Evolutionary conservation across 1,140 invertebrate species (phyloP), one percentile per base, ranked within the genome.

Genomic region (Bradysia coprophila): DNA sequence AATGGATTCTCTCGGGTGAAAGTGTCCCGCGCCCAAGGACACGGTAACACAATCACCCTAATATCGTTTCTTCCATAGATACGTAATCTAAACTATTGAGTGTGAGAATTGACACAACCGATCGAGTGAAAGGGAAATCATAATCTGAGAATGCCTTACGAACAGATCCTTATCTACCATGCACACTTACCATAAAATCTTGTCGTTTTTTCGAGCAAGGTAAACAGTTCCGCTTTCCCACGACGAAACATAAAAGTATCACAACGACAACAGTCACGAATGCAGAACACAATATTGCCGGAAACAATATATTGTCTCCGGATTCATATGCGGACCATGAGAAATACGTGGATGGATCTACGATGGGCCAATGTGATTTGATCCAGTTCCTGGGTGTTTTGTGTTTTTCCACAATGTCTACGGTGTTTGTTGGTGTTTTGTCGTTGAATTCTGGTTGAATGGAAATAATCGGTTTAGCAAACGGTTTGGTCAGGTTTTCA

Each of bases 301-400:
- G 24, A 8, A 28, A 28, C 6, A 28, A 13, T 28, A 28, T 28
- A 13, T 28, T 28, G 24, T 28, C 24, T 28, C 13, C 24, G 13
- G 24, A 28, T 28, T 28, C 24, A 13, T 28, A 28, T 52, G 75
- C 72, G 56, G 68, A 68, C 72, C 71, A 75, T 53, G 72, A 72
- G 48, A 73, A 69, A 50, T 72, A 71, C 22, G 71, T 69, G 4
- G 72, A 71, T n/a, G 69, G 63, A 54, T 75, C 70, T 33, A 69
- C 64, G 50, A 72, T 75, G 31, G 73, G 68, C 73, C 73, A 75
- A 43, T 56, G 51, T 18, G 51, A 53, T 13, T 52, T 51, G 28
- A 59, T 57, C 57, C 57, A 54, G 51, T 56, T 46, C 46, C 51
- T 32, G 45, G 38, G 56, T 55, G 60, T 18, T 55, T 51, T 42